A percentile compares a stretch with the other conserved stretches of the same genome.
Conservation (phyloP, 1,140 invertebrate genomes). For the Megathymus violae region DNA sequence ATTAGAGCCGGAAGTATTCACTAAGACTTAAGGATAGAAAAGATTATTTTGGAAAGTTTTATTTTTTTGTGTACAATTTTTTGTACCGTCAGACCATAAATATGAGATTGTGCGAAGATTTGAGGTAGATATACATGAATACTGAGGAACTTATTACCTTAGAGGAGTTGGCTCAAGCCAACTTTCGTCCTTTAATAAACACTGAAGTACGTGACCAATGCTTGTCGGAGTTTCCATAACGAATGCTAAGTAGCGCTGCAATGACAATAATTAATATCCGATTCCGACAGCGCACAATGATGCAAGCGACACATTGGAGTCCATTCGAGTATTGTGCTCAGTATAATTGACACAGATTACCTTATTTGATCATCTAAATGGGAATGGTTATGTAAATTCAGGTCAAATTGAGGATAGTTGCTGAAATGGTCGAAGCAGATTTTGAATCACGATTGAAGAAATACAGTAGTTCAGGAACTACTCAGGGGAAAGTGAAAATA, state of each 20-base stretch:
- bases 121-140: no score
- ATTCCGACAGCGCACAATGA: conserved; percentile 22
- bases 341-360: conserved; percentile 25
- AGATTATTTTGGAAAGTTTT: no score
- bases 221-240: neutral
- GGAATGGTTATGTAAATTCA: conserved; percentile 13
- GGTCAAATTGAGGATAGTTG: neutral
- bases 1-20: no score
- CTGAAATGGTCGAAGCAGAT: no score
- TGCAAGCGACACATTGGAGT: conserved; percentile 19
- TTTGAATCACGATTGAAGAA: no score
- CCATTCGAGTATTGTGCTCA: conserved; percentile 6
- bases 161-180: neutral
- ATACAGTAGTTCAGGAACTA: no score
- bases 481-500: no score
- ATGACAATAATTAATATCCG: conserved; percentile 26
- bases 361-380: conserved; percentile 12
- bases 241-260: conserved; percentile 17
- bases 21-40: no score
- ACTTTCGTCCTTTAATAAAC: neutral
- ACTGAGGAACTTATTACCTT: no score
- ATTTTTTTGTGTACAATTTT: no score
- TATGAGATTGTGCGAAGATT: no score
- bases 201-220: neutral
- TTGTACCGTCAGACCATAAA: no score